These are phyloP conservation scores for Percina caprodes DNA, from an alignment of 2,113 vertebrate genomes.

Conservation along the genomic window DNA sequence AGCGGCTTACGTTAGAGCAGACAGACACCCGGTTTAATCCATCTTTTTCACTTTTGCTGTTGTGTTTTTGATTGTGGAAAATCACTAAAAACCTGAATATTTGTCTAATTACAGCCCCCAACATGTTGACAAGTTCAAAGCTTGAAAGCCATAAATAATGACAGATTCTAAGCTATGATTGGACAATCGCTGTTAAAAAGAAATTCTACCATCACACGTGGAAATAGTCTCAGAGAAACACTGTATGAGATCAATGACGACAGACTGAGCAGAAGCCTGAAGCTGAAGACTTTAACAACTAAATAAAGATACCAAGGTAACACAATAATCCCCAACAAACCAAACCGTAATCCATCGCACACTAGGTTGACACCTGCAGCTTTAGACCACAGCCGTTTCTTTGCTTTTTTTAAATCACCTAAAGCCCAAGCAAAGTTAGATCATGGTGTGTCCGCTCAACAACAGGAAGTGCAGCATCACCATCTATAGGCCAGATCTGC, in stretches of 20 bases:
- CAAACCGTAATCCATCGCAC: constrained; percentile 36
- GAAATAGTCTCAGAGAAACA: neutral
- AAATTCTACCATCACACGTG: neutral
- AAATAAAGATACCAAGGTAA: constrained; percentile 16
- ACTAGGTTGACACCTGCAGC: constrained; percentile 39
- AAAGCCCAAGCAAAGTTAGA: constrained; percentile 5
- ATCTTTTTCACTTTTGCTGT: neutral
- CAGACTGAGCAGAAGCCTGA: constrained; percentile 15
- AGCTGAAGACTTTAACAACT: neutral
- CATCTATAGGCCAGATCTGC: constrained; percentile 69
- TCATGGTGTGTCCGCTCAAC: neutral
- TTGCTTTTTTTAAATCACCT: constrained; percentile 30
- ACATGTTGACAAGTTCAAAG: neutral
- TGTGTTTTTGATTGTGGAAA: neutral
- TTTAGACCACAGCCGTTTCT: constrained; percentile 38
- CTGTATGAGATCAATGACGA: constrained; percentile 1
- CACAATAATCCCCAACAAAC: constrained; percentile 49
- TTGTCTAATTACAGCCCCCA: neutral
- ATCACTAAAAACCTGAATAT: neutral
- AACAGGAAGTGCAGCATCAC: constrained; percentile 71
- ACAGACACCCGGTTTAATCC: neutral
- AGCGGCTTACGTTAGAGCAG: neutral
- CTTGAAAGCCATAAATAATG: no score
- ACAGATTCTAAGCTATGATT: neutral
- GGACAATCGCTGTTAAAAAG: neutral